Conservation (phyloP, 1,140 invertebrate genomes). For the Lucilia cuprina region DNA sequence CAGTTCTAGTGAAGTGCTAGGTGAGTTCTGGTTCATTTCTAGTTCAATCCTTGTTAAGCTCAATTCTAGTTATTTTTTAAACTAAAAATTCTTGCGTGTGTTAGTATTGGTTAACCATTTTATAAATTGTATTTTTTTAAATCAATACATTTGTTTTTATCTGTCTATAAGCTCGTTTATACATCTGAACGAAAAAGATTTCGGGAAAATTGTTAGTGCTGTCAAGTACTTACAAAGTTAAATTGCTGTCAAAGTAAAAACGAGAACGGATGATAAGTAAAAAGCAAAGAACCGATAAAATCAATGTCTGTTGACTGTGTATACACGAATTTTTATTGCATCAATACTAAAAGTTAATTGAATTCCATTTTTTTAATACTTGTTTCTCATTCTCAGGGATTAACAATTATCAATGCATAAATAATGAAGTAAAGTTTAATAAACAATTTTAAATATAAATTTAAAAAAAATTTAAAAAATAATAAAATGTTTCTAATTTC, state of each 20-base stretch:
- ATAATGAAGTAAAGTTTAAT: background rate
- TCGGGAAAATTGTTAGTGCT: background rate
- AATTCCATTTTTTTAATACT: background rate
- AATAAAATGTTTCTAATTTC: no score
- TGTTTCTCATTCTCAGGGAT: background rate
- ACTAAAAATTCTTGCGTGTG: no score
- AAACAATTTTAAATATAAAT: no score
- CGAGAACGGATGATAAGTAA: background rate
- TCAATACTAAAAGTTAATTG: background rate
- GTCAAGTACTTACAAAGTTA: background rate
- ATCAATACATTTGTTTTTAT: background rate
- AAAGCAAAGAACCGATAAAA: background rate
- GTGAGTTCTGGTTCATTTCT: no score
- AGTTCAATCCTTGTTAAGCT: no score
- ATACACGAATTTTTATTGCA: background rate
- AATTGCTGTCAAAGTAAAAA: constrained; percentile 12
- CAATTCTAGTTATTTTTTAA: no score
- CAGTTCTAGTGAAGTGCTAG: no score
- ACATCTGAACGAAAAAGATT: background rate
- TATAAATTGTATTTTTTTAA: background rate
- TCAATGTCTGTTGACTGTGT: background rate
- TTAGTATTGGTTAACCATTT: no score
- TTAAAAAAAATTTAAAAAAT: no score
- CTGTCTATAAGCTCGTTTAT: background rate
- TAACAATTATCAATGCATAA: background rate